A percentile compares a stretch with the other conserved stretches of the same genome.
Conservation (phyloP, 1,140 invertebrate genomes). For the Matsumurasca onukii region DNA sequence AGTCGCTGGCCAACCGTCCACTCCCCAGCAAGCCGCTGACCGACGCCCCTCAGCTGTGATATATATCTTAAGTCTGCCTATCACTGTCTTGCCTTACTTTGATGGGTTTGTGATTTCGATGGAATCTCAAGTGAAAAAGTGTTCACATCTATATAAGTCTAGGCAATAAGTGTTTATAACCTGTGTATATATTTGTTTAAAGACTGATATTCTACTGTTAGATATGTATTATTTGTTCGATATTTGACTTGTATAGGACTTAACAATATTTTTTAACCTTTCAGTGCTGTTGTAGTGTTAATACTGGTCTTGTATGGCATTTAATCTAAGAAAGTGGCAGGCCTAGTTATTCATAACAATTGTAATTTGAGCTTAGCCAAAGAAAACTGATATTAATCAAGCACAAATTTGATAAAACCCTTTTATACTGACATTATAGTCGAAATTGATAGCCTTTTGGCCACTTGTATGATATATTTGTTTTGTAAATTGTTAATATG, state of each 20-base stretch:
- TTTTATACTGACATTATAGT: constrained; percentile 24
- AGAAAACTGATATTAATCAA: constrained; percentile 1
- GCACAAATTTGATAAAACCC: constrained; percentile 12
- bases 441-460: neutral
- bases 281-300: neutral
- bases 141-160: neutral
- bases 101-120: constrained; percentile 2
- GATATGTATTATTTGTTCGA: neutral
- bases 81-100: constrained; percentile 14
- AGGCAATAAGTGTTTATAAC: constrained; percentile 3
- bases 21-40: constrained; percentile 63
- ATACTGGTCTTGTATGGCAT: neutral
- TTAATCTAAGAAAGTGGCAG: neutral
- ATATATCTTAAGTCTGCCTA: constrained; percentile 21
- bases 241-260: neutral
- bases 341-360: constrained; percentile 11
- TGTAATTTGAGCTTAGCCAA: constrained; percentile 22
- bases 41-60: constrained; percentile 45
- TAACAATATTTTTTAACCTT: constrained; percentile 18
- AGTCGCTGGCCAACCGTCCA: constrained; percentile 64
- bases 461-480: constrained; percentile 13
- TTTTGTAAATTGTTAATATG: constrained; percentile 26
- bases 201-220: constrained; percentile 7
- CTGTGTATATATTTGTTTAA: neutral
- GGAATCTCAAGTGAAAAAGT: neutral